These are phyloP conservation scores for Naso thynnoides DNA, from an alignment of 2,797 vertebrate species.

Conservation along the genomic window DNA sequence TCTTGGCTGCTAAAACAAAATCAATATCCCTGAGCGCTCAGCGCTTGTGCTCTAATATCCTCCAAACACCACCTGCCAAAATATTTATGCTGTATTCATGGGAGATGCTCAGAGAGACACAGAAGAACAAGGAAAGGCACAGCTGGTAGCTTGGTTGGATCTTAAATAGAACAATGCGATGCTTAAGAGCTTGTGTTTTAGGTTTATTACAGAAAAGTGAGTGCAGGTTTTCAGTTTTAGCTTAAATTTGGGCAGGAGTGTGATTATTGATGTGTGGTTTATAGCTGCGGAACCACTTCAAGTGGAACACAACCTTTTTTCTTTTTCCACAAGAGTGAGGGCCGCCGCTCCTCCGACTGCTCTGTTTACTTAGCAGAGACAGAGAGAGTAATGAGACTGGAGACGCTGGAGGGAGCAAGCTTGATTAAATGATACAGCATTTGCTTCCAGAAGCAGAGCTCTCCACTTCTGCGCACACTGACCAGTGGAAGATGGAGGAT, in stretches of 20 bases:
- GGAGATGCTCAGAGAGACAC: slow-evolving; percentile 53
- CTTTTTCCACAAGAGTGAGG: slow-evolving; percentile 18
- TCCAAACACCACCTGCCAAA: slow-evolving; percentile 77
- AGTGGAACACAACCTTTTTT: slow-evolving; percentile 17
- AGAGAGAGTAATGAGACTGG: slow-evolving; percentile 47
- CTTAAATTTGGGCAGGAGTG: slow-evolving; percentile 18
- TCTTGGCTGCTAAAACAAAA: slow-evolving; percentile 74
- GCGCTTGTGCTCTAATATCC: slow-evolving; percentile 74
- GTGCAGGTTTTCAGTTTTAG: slow-evolving; percentile 9
- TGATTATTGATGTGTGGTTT: slow-evolving; percentile 47
- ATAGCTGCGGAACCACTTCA: slow-evolving; percentile 40
- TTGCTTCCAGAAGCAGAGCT: slow-evolving; percentile 1
- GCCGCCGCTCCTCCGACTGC: slow-evolving; percentile 37
- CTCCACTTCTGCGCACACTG: slow-evolving; percentile 11
- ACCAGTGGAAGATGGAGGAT: slow-evolving; percentile 32
- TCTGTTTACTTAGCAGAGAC: slow-evolving; percentile 55
- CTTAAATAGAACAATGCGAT: slow-evolving; percentile 14
- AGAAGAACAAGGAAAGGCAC: slow-evolving; percentile 36
- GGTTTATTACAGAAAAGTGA: neutral
- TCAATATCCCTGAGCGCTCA: slow-evolving; percentile 74
- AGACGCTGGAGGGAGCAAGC: slow-evolving; percentile 14
- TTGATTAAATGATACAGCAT: slow-evolving; percentile 32
- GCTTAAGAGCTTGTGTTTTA: slow-evolving; percentile 39
- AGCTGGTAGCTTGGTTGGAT: slow-evolving; percentile 1
- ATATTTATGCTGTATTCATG: slow-evolving; percentile 77